Base-by-base conservation (phyloP, 2,888 invertebrate species). In the Noctua janthe region DNA sequence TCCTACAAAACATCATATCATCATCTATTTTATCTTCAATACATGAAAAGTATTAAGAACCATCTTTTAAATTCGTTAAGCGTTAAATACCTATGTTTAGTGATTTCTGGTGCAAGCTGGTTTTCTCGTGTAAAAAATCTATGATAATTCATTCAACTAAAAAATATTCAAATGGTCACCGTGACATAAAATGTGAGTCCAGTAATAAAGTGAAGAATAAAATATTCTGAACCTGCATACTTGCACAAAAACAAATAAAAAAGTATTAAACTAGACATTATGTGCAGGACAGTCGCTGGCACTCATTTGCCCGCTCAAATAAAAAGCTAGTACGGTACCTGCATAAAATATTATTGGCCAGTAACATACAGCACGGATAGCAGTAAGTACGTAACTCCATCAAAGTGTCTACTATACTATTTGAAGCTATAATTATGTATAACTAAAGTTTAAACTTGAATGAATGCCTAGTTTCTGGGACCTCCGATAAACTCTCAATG, bases 291-390 rank as follows among this genome's bases (percentile, higher is more conserved):
- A n/a, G 71, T 47, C 39, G 0, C 54, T n/a, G 20, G 71, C 66
- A 54, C 85, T 74, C 49, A 43, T 51, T 66, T 71, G 51, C 56
- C 56, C 20, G 23, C 54, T 69, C 20, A 72, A 74, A 74, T 62
- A 85, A 73, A 84, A 77, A 23, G 15, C 83, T 39, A 83, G 39
- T 49, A 49, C 7, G 39, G 71, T 54, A 29, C 71, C 56, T 43
- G 39, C 71, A 20, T 49, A 83, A 59, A 71, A 71, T 71, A 64
- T 35, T 49, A 82, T 17, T 29, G 43, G 29, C 29, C 35, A 43
- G 17, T 43, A 35, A 29, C 29, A 15, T n/a, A 47, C 20, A 56
- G 43, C 20, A 67, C 67, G 7, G 1, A n/a, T 20, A 20, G 7
- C n/a, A 13, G 20, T 35, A 49, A 47, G 23, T 43, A n/a, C n/a